Evolutionary conservation across 2,113 vertebrate species (phyloP), one percentile per base, ranked within the genome.

Genomic region (Silurus glanis): DNA sequence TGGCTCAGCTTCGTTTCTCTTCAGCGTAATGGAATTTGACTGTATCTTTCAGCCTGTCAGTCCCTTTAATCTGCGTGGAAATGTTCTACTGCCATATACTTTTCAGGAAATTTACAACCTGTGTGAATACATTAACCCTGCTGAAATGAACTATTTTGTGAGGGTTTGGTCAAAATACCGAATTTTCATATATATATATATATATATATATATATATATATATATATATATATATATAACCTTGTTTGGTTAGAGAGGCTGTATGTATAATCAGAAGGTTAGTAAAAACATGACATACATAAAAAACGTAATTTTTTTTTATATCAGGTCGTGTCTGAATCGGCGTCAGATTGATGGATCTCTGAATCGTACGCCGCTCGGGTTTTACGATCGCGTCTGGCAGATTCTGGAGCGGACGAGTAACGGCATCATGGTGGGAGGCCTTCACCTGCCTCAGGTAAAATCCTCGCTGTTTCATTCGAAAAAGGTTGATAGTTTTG

Each of bases 311-410:
- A 58, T 67, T 14, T 67, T 67, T 16, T 37, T 1, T 71, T 45
- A 55, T 6, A 78, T 16, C 90, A 99, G 98, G 92, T 94, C 95
- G 72, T 99, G 98, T 97, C 90, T 98, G 85, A 95, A 98, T 91
- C 94, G 95, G 84, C 96, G 98, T 80, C 97, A 98, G 93, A 96
- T 99, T 0, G 97, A 99, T 0, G 98, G 98, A 16, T 97, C 96
- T 80, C 94, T 99, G 88, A 99, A 99, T 89, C 93, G 97, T 82
- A 98, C 96, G 1, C 97, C 98, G 1, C 86, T 95, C 0, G 98
- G 97, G 0, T 99, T 99, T 91, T 99, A 99, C 2, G 98, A 99
- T 87, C 94, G 97, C 0, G 96, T 99, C 89, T 99, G 98, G 97
- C 97, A 99, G 94, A 99, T 99, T 88, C 93, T 99, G 90, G 98